phyloP scores from a whole-genome alignment of 2,797 vertebrate species.

The Eidolon dupreanum region DNA sequence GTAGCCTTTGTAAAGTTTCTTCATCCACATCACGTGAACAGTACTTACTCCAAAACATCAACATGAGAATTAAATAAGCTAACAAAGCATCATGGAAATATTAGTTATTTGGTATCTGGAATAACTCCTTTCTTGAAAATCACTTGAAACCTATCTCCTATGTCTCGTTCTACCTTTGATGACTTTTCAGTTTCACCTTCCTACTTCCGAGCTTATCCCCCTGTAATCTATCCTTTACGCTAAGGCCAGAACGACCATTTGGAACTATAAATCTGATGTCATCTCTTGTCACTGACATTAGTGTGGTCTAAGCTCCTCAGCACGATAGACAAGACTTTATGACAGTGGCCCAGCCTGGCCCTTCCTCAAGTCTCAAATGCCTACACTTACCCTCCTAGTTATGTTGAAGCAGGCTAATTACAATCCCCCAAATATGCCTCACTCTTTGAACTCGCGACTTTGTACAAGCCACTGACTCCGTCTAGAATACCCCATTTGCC shows the following conservation, averaged over 20 bases:
- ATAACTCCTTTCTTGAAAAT: slow-evolving; percentile 21
- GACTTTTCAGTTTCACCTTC: neutral
- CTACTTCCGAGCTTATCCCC: neutral
- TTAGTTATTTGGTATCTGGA: neutral
- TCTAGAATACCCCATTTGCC: neutral
- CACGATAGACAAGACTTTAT: neutral
- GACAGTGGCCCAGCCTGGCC: neutral
- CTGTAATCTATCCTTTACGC: neutral
- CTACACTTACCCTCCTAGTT: neutral
- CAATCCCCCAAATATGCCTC: neutral
- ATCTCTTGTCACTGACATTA: neutral
- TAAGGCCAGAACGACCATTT: neutral
- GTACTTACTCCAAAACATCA: neutral
- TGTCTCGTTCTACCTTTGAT: neutral
- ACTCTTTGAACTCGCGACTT: neutral
- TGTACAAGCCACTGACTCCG: neutral
- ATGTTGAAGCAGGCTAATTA: neutral
- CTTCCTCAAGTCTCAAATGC: neutral
- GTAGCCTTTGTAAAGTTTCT: neutral
- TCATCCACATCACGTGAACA: neutral
- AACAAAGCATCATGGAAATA: neutral
- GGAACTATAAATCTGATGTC: neutral
- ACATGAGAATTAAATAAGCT: neutral
- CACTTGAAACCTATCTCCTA: neutral
- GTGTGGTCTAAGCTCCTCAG: neutral